Conservation (phyloP, 2,888 invertebrate species). For the Metacarcinus magister region DNA sequence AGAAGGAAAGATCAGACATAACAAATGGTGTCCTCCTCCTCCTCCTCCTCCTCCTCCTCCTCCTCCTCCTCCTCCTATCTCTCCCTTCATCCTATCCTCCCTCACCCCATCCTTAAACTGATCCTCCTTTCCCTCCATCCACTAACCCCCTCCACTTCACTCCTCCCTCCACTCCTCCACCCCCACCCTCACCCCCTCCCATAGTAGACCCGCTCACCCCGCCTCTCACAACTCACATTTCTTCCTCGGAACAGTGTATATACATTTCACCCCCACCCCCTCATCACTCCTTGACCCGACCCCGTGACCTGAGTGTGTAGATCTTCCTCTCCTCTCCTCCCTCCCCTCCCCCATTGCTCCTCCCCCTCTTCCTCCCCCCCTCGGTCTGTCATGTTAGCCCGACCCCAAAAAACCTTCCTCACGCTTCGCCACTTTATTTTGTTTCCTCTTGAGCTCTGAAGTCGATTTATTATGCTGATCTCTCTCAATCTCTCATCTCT, state of each 20-base stretch:
- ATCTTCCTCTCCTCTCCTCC: background rate
- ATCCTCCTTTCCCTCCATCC: background rate
- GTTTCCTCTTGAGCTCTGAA: background rate
- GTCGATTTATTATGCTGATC: background rate
- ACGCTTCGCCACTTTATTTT: background rate
- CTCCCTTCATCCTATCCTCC: background rate
- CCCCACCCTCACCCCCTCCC: background rate
- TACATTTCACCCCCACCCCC: background rate
- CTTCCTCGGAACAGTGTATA: background rate
- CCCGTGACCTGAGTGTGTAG: background rate
- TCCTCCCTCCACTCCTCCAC: background rate
- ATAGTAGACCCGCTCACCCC: background rate
- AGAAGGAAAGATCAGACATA: too few species aligned
- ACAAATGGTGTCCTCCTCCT: background rate
- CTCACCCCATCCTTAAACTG: background rate
- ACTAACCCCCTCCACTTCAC: background rate
- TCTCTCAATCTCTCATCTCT: conserved; percentile 54
- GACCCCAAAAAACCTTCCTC: background rate
- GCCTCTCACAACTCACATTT: background rate
- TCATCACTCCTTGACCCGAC: background rate
- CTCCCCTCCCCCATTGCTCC: background rate
- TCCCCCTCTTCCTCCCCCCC: background rate
- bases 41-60: background rate
- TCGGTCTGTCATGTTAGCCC: background rate
- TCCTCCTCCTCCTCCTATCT: background rate